Base-by-base conservation (phyloP, 2,888 invertebrate species). In the Andrena minutula region DNA sequence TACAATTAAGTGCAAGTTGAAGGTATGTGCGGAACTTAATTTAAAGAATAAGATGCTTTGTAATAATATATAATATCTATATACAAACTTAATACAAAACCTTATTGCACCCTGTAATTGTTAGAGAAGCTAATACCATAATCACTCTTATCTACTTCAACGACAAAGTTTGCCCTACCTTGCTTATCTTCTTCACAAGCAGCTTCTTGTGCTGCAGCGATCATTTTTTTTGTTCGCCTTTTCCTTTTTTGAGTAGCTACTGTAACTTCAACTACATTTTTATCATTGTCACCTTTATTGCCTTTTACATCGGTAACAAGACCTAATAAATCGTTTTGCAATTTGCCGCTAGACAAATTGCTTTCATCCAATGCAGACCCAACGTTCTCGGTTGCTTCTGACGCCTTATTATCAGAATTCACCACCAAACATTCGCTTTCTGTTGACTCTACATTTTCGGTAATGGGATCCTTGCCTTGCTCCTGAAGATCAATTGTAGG, bases 131-230 rank as follows among this genome's bases (percentile, higher is more conserved):
- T 30, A 49, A 30, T 63, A 10, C 1, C 23, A 49, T 12, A 58
- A 49, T 71, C 23, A n/a, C 3, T 32, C 47, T 49, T 65, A 32
- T 69, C 28, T 60, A 68, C 20, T 70, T 41, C 41, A 26, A 72
- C 16, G n/a, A 53, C 28, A 74, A 74, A 53, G 7, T 30, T 64
- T 23, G 49, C 70, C 79, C 56, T 88, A 89, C 88, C 89, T 88
- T 89, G 82, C 20, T 65, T 82, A 30, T 78, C 76, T 75, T 82
- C 86, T 65, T 77, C 77, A n/a, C 5, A 20, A 64, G 12, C 41
- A 75, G 10, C 26, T 69, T 79, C 75, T 78, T 75, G 75, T 49
- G 35, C 26, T 49, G 30, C 74, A 30, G 30, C 6, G 0, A 74
- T 69, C 68, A 41, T 32, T 77, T 75, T 83, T 76, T 70, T 86